Conservation (phyloP, 1,140 invertebrate species). For the Oreohelix idahoensis region DNA sequence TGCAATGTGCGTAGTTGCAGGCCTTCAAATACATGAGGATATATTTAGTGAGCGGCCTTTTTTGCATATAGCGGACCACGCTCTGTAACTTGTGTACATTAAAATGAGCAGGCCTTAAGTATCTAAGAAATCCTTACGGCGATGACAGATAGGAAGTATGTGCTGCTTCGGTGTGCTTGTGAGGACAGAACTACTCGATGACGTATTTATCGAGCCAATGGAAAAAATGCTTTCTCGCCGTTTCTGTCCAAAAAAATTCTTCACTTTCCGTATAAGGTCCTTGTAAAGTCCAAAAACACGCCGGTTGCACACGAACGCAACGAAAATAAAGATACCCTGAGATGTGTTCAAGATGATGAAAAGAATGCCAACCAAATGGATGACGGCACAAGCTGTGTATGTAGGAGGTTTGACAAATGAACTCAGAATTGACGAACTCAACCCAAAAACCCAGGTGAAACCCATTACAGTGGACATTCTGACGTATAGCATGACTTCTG, state of each 20-base stretch:
- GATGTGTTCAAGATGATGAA: constrained; percentile 69
- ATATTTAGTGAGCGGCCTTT: too few relatives aligned
- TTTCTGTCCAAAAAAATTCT: background rate
- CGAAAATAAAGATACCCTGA: constrained; percentile 70
- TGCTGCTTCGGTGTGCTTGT: too few relatives aligned
- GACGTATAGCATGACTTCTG: constrained; percentile 77
- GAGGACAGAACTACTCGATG: too few relatives aligned
- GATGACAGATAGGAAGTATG: too few relatives aligned
- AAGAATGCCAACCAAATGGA: constrained; percentile 61
- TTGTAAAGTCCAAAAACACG: constrained; percentile 60
- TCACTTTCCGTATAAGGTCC: constrained; percentile 19
- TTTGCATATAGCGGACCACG: too few relatives aligned
- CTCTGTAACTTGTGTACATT: too few relatives aligned
- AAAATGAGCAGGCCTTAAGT: too few relatives aligned
- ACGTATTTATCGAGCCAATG: background rate
- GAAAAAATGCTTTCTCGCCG: background rate
- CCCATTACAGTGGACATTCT: constrained; percentile 75
- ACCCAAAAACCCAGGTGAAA: constrained; percentile 73
- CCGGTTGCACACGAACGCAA: constrained; percentile 68
- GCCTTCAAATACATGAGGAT: too few relatives aligned
- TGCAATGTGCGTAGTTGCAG: too few relatives aligned
- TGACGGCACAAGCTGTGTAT: constrained; percentile 50
- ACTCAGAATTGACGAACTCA: constrained; percentile 67
- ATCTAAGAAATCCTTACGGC: too few relatives aligned
- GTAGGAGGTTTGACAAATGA: constrained; percentile 50